Evolutionary conservation across 2,888 invertebrate genomes (phyloP).

Genomic region (Stenodera caucasica): DNA sequence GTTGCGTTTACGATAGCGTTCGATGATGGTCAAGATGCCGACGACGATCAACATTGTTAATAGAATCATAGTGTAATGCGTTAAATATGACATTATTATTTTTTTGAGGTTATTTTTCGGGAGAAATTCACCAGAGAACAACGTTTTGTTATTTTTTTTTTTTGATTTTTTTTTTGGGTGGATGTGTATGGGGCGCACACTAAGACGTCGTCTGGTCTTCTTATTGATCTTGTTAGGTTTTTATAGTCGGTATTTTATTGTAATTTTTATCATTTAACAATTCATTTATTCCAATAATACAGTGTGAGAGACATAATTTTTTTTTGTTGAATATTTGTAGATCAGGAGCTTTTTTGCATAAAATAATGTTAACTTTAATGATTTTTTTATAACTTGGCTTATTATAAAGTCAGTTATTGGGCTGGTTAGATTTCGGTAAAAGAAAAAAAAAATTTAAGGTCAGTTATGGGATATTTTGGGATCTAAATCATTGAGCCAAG

Average conservation of each 20-base stretch:
- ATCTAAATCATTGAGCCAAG: no score
- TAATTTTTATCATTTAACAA: background rate
- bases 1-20: slow-evolving; percentile 7
- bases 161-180: background rate
- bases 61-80: background rate
- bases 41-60: slow-evolving; percentile 1
- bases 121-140: slow-evolving; percentile 22
- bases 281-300: slow-evolving; percentile 2
- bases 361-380: no score
- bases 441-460: no score
- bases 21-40: background rate
- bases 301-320: background rate
- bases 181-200: background rate
- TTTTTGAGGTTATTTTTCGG: background rate
- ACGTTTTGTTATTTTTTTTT: slow-evolving; percentile 4
- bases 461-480: no score
- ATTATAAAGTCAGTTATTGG: no score
- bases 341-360: no score
- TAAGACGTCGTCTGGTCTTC: slow-evolving; percentile 2
- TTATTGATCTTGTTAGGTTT: background rate
- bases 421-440: no score
- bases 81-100: background rate
- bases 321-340: no score
- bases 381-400: no score
- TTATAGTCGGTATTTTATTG: background rate